Conservation (phyloP, 1,140 invertebrate species). For the Psilanteris sp. region DNA sequence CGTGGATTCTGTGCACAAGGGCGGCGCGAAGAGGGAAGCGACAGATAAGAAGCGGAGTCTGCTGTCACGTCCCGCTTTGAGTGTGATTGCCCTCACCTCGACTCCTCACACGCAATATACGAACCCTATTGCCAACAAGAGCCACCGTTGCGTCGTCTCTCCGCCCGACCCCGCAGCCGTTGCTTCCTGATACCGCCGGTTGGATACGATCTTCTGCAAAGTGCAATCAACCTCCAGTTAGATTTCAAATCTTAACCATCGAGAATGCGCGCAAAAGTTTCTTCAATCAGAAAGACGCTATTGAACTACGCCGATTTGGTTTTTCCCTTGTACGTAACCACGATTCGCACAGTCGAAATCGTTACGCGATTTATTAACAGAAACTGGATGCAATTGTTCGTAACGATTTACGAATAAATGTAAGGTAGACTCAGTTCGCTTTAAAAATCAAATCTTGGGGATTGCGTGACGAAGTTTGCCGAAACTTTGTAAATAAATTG, state of each 20-base stretch:
- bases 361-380: too few species aligned
- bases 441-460: too few species aligned
- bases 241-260: slow-evolving; percentile 60
- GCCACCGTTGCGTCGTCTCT: slow-evolving; percentile 37
- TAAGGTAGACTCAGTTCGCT: too few species aligned
- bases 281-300: slow-evolving; percentile 33
- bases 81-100: slow-evolving; percentile 70
- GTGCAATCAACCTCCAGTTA: slow-evolving; percentile 55
- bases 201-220: slow-evolving; percentile 58
- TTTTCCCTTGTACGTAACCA: too few species aligned
- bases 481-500: too few species aligned
- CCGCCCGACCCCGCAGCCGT: slow-evolving; percentile 16
- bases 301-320: too few species aligned
- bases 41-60: slow-evolving; percentile 75
- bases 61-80: slow-evolving; percentile 77
- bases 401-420: too few species aligned
- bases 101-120: slow-evolving; percentile 67
- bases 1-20: slow-evolving; percentile 65
- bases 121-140: slow-evolving; percentile 49
- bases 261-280: slow-evolving; percentile 33
- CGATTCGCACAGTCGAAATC: too few species aligned
- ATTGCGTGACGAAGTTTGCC: too few species aligned
- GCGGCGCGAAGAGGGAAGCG: slow-evolving; percentile 64
- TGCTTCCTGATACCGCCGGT: slow-evolving; percentile 36
- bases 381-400: too few species aligned